A percentile compares a stretch with the other conserved stretches of the same genome.
These are phyloP conservation scores for Heloderma charlesbogerti DNA, from an alignment of 2,113 vertebrate genomes.

Conservation along the genomic window DNA sequence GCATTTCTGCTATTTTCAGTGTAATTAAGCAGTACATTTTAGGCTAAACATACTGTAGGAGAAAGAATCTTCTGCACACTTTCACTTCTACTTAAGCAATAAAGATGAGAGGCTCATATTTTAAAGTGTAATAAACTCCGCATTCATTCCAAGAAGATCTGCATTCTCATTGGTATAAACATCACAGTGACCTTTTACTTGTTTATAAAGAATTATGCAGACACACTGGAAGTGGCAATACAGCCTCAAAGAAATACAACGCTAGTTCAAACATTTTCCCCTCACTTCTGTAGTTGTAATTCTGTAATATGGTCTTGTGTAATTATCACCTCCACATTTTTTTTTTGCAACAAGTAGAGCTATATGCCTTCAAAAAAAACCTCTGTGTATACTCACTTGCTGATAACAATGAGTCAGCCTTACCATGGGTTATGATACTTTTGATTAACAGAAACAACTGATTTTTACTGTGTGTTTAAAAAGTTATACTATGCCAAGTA, in stretches of 20 bases:
- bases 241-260: not conserved
- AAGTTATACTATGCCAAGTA: not conserved
- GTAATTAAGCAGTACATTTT: not conserved
- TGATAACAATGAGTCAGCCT: not conserved
- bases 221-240: not conserved
- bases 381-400: not conserved
- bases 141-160: not conserved
- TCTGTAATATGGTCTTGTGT: fast-evolving
- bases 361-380: slow-evolving; percentile 24
- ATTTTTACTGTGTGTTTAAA: not conserved
- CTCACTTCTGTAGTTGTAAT: too few relatives aligned
- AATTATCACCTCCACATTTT: not conserved
- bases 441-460: not conserved
- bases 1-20: not conserved
- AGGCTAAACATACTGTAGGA: not conserved
- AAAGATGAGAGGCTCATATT: not conserved
- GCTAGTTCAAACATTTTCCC: not conserved
- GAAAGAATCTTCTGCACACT: not conserved
- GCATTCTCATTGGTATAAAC: not conserved
- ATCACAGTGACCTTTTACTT: not conserved
- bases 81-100: not conserved
- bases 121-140: not conserved
- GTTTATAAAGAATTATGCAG: not conserved
- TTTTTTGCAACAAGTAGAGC: not conserved
- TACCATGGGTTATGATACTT: not conserved